Evolutionary conservation across 1,140 invertebrate species (phyloP).

Genomic region (Sarcophaga peregrina): DNA sequence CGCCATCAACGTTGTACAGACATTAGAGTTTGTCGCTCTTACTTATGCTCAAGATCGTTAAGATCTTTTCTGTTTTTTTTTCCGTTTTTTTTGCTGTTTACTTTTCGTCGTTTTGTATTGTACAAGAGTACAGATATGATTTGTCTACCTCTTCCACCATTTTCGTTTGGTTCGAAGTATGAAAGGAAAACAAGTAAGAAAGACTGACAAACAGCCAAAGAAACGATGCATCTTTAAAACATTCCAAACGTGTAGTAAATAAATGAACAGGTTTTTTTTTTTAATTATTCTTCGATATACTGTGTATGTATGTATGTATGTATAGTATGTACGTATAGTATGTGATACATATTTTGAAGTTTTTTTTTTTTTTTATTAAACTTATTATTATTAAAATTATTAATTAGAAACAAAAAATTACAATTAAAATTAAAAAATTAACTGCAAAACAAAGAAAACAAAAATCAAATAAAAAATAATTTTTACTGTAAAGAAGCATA

Average conservation of each 20-base stretch:
- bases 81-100: not conserved
- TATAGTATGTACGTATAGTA: not conserved
- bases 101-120: not conserved
- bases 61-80: not conserved
- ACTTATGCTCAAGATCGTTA: conserved; percentile 18
- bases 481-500: too few species aligned
- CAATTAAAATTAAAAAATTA: too few species aligned
- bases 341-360: not conserved
- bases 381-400: too few species aligned
- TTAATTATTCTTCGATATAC: conserved; percentile 2
- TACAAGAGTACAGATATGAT: not conserved
- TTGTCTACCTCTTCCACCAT: conserved; percentile 9
- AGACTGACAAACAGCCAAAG: conserved; percentile 6
- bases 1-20: conserved; percentile 36
- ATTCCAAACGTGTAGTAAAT: conserved; percentile 25
- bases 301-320: not conserved
- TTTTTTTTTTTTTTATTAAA: too few species aligned
- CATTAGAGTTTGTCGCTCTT: conserved; percentile 27
- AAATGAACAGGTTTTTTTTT: conserved; percentile 38
- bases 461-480: too few species aligned
- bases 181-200: not conserved
- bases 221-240: conserved; percentile 25
- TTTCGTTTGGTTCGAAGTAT: not conserved
- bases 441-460: too few species aligned
- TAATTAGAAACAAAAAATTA: too few species aligned